Evolutionary conservation across 2,113 vertebrate species (phyloP).

Genomic region (Eptesicus fuscus): DNA sequence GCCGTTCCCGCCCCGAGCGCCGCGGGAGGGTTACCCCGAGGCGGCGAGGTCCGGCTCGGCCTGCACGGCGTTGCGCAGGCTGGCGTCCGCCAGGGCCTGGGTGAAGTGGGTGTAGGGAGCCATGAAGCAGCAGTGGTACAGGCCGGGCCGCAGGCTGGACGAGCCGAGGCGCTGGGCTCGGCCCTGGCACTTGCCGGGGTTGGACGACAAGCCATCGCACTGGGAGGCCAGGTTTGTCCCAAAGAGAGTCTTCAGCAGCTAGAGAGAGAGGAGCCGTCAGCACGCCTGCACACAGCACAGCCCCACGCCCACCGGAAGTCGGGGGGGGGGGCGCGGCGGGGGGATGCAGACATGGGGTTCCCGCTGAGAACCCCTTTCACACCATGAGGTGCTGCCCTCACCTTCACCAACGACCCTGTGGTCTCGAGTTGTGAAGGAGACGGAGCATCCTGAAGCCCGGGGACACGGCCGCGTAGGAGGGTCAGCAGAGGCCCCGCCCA

Average conservation of each 20-base stretch:
- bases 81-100: slow-evolving; percentile 96
- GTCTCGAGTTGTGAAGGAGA: not conserved
- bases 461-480: fast-evolving
- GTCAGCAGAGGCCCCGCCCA: no score
- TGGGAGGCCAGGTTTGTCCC: slow-evolving; percentile 98
- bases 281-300: not conserved
- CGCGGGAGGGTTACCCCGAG: slow-evolving; percentile 85
- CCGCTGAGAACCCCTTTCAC: fast-evolving
- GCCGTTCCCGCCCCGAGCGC: fast-evolving
- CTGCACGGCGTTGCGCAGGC: slow-evolving; percentile 96
- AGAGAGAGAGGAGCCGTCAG: not conserved
- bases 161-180: slow-evolving; percentile 94
- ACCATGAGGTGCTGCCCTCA: not conserved
- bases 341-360: fast-evolving
- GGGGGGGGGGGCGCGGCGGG: fast-evolving
- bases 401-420: no score
- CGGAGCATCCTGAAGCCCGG: fast-evolving
- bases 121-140: slow-evolving; percentile 99
- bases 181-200: slow-evolving; percentile 91
- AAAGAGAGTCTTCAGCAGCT: slow-evolving; percentile 97
- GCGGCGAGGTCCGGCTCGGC: slow-evolving; percentile 93
- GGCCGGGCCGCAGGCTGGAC: slow-evolving; percentile 91
- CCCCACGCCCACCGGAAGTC: not conserved
- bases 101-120: slow-evolving; percentile 98
- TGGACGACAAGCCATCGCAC: slow-evolving; percentile 88